These are phyloP conservation scores for Luperina testacea DNA, from an alignment of 2,888 invertebrate species.

Conservation along the genomic window DNA sequence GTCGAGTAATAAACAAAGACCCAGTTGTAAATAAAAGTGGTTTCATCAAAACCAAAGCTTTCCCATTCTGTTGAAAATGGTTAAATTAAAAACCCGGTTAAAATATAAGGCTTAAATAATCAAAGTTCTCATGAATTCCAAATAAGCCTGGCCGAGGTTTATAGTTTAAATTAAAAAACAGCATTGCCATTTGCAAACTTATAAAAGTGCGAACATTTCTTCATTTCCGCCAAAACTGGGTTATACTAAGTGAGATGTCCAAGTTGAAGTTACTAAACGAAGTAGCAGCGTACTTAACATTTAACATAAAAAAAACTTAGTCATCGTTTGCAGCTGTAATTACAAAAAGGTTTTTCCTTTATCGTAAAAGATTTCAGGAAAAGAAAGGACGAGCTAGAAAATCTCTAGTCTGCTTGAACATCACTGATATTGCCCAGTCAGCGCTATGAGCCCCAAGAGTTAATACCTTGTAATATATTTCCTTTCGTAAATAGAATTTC, in stretches of 20 bases:
- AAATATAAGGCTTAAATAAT: not conserved
- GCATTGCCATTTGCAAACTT: slow-evolving; percentile 13
- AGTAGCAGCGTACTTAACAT: slow-evolving; percentile 23
- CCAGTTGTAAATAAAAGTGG: not conserved
- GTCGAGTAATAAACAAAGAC: not conserved
- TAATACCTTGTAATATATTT: not conserved
- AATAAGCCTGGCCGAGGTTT: not conserved
- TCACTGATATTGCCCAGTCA: slow-evolving; percentile 1
- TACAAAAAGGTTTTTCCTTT: slow-evolving; percentile 21
- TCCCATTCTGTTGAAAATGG: not conserved
- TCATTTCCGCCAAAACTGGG: slow-evolving; percentile 26
- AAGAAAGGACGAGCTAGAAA: not conserved
- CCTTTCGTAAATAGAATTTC: slow-evolving; percentile 8
- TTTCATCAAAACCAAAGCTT: not conserved
- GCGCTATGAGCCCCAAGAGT: not conserved
- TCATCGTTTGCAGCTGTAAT: slow-evolving; percentile 29
- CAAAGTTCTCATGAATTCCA: not conserved
- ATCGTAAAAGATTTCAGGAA: slow-evolving; percentile 1
- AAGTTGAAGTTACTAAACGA: slow-evolving; percentile 29
- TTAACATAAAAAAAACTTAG: slow-evolving; percentile 15
- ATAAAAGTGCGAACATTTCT: slow-evolving; percentile 11
- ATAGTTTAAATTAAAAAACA: not conserved
- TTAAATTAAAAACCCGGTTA: not conserved
- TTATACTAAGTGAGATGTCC: slow-evolving; percentile 33
- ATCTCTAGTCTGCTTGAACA: not conserved